These are phyloP conservation scores for Cerastis rubricosa DNA, from an alignment of 2,888 invertebrate genomes.

Conservation along the genomic window DNA sequence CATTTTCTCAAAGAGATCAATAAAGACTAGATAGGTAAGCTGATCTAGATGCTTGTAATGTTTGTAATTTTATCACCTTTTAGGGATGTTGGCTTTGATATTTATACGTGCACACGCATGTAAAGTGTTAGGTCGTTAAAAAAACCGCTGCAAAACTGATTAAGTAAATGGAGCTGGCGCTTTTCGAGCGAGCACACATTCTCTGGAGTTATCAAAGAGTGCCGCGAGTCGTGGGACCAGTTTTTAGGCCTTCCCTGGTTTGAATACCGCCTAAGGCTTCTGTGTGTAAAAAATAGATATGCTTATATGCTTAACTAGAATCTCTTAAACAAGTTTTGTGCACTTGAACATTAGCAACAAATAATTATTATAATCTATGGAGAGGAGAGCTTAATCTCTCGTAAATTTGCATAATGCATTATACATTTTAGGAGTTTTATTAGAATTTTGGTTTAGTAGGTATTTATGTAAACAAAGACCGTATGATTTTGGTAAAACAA, in stretches of 20 bases:
- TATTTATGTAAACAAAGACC: conserved; percentile 42
- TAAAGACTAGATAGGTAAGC: conserved; percentile 30
- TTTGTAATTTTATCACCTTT: conserved; percentile 39
- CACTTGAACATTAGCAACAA: conserved; percentile 61
- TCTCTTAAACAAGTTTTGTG: conserved; percentile 59
- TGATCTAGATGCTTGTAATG: conserved; percentile 48
- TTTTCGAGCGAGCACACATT: conserved; percentile 71
- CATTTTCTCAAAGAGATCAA: conserved; percentile 50
- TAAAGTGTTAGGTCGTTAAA: conserved; percentile 52
- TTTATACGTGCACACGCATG: conserved; percentile 33
- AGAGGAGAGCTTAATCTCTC: conserved; percentile 29
- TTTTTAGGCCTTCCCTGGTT: conserved; percentile 78
- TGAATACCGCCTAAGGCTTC: conserved; percentile 78
- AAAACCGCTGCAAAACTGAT: conserved; percentile 70
- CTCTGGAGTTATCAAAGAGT: conserved; percentile 76
- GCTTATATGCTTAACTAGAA: conserved; percentile 66
- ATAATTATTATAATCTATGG: conserved; percentile 55
- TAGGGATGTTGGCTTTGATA: conserved; percentile 28
- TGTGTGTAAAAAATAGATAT: conserved; percentile 73
- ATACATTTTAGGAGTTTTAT: conserved; percentile 17
- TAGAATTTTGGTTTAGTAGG: conserved; percentile 15
- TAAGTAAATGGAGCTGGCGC: conserved; percentile 76
- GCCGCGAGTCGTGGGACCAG: conserved; percentile 79
- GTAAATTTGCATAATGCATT: conserved; percentile 48
- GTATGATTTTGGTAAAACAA: conserved; percentile 24